phyloP scores from a whole-genome alignment of 2,888 invertebrate species.

The Lasius platythorax region DNA sequence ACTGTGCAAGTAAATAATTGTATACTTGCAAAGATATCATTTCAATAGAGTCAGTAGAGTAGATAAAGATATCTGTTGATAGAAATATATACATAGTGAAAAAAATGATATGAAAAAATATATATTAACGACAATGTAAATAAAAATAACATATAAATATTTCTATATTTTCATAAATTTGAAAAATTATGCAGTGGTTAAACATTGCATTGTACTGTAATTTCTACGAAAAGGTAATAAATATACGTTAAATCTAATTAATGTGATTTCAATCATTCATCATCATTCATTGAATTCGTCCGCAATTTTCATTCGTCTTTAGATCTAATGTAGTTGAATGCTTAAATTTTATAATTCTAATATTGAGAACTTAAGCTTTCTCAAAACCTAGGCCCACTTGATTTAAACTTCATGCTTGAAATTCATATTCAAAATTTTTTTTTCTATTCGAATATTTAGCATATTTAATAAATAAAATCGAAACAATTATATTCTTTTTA shows the following conservation, averaged over 20 bases:
- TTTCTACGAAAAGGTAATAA: conserved; percentile 79
- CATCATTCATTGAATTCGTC: conserved; percentile 69
- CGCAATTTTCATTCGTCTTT: conserved; percentile 66
- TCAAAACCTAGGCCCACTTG: conserved; percentile 80
- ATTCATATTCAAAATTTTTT: conserved; percentile 68
- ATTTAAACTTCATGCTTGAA: conserved; percentile 62
- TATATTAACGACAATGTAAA: not conserved
- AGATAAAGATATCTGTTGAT: not conserved
- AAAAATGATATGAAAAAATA: conserved; percentile 1
- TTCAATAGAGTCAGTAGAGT: not conserved
- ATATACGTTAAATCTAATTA: conserved; percentile 71
- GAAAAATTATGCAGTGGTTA: conserved; percentile 22
- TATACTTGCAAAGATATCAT: conserved; percentile 34
- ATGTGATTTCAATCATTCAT: conserved; percentile 75
- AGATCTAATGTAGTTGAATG: conserved; percentile 72
- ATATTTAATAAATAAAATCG: conserved; percentile 52
- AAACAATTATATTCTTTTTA: conserved; percentile 24
- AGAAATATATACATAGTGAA: not conserved
- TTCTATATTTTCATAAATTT: not conserved
- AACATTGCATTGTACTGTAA: conserved; percentile 76
- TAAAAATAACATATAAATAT: not conserved
- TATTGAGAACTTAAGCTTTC: conserved; percentile 72
- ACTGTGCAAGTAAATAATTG: conserved; percentile 64
- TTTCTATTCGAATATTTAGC: conserved; percentile 29
- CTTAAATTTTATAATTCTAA: conserved; percentile 73